A percentile compares a stretch with the other conserved stretches of the same genome.
Evolutionary conservation across 2,888 invertebrate species (phyloP).

Genomic region (Eremobia ochroleuca): DNA sequence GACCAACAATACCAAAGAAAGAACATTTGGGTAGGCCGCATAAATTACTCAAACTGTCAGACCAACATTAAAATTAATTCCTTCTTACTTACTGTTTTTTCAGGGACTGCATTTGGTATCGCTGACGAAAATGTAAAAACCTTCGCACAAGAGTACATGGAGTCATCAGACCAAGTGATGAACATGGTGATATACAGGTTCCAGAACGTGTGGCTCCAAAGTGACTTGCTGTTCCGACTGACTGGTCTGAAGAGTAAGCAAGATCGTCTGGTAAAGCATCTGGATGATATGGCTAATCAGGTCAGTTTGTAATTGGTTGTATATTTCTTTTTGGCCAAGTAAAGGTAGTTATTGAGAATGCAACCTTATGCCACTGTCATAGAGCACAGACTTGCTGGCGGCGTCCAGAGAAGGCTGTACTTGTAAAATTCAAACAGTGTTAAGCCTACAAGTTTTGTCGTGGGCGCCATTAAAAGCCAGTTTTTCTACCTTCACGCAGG

Average conservation of each 20-base stretch:
- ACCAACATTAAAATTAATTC: neutral
- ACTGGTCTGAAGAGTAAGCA: conserved; percentile 49
- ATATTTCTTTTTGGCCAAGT: neutral
- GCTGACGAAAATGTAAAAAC: conserved; percentile 37
- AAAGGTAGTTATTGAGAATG: neutral
- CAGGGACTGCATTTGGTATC: conserved; percentile 56
- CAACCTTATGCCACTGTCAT: neutral
- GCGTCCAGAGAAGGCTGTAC: neutral
- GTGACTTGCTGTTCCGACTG: conserved; percentile 39
- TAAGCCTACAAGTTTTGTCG: neutral
- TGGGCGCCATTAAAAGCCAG: neutral
- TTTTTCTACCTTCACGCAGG: neutral
- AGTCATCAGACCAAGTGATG: conserved; percentile 42
- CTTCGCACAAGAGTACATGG: conserved; percentile 47
- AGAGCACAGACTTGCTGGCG: no score
- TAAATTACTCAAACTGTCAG: no score
- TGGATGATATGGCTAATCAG: conserved; percentile 44
- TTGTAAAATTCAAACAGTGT: neutral
- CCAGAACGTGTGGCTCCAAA: conserved; percentile 51
- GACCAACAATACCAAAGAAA: no score
- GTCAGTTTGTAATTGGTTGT: conserved; percentile 8
- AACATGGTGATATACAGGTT: conserved; percentile 37
- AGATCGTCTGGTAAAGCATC: conserved; percentile 37
- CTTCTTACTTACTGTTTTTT: neutral
- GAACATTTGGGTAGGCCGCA: no score